Conservation (phyloP, 2,797 vertebrate species). For the Xerus rutilus region DNA sequence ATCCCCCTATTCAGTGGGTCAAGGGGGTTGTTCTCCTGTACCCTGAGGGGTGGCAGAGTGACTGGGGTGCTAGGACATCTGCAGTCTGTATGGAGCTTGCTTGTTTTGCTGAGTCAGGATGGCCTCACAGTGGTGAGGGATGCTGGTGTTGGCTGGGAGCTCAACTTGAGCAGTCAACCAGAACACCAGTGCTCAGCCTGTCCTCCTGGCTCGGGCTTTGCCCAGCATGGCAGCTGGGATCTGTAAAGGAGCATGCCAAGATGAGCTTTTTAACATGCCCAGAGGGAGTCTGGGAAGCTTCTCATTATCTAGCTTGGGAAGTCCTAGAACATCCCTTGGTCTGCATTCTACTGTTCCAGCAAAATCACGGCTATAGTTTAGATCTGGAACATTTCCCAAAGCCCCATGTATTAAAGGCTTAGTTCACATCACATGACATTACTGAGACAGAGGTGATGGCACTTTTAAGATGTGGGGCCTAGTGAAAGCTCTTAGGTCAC, state of each 20-base stretch:
- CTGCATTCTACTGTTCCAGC: not conserved
- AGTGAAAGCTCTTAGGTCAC: not conserved
- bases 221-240: not conserved
- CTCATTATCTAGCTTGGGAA: not conserved
- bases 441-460: not conserved
- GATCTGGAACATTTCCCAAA: not conserved
- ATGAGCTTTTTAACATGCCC: not conserved
- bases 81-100: not conserved
- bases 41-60: not conserved
- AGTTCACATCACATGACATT: not conserved
- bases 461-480: not conserved
- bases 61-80: not conserved
- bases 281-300: not conserved
- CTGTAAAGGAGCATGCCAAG: not conserved
- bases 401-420: not conserved
- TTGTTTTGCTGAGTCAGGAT: not conserved
- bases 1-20: not conserved
- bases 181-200: rapidly evolving
- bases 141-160: not conserved
- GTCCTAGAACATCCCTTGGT: not conserved
- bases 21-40: not conserved
- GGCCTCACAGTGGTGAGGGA: not conserved
- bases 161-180: not conserved
- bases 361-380: not conserved
- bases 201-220: not conserved